phyloP scores from a whole-genome alignment of 2,888 invertebrate genomes.

The Polyommatus iphigenia region DNA sequence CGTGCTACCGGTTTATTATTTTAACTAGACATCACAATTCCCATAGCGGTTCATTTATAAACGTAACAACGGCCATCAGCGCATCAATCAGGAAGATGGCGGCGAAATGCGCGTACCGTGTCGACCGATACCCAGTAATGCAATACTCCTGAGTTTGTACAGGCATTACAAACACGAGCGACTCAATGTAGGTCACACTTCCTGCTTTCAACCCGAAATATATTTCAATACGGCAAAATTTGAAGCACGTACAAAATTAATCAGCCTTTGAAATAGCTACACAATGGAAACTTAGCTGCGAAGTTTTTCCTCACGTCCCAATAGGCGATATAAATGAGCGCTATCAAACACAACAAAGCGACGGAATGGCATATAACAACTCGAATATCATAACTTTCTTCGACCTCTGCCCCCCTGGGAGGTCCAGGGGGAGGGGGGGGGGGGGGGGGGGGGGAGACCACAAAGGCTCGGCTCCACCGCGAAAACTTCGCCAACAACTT shows the following conservation, averaged over 20 bases:
- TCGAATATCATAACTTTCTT: conserved; percentile 36
- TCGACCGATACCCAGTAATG: background rate
- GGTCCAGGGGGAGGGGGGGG: background rate
- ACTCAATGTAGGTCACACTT: conserved; percentile 1
- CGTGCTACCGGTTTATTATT: no score
- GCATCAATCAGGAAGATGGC: background rate
- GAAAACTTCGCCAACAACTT: conserved; percentile 4
- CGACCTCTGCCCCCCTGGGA: background rate
- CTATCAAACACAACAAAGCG: conserved; percentile 17
- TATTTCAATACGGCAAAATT: background rate
- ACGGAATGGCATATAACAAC: conserved; percentile 5
- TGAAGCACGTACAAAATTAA: background rate
- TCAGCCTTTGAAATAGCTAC: background rate
- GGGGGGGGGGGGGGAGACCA: background rate
- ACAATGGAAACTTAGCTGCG: background rate
- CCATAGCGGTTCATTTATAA: background rate
- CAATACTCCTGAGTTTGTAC: background rate
- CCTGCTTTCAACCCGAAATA: background rate
- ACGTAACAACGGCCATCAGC: background rate
- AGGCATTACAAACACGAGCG: background rate
- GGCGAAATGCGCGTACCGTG: background rate
- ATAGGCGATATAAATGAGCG: conserved; percentile 18
- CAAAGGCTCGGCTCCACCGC: conserved; percentile 22
- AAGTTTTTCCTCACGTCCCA: conserved; percentile 15
- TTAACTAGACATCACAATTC: no score